Evolutionary conservation across 2,113 vertebrate genomes (phyloP), one percentile per base, ranked within the genome.

Genomic region (Salvelinus fontinalis): DNA sequence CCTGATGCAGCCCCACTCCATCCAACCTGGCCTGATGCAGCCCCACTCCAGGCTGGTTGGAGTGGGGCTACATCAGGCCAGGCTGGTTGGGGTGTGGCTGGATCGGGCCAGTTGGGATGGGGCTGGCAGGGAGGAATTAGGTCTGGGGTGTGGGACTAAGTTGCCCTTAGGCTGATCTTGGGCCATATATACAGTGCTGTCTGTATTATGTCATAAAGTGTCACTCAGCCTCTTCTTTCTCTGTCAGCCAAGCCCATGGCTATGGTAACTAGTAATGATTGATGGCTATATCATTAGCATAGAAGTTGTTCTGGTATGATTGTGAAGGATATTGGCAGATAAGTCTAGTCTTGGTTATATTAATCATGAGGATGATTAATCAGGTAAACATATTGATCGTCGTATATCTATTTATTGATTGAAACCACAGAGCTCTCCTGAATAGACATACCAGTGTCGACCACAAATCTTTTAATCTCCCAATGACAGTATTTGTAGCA

Each of bases 341-440:
- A 54, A 54, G 72, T 74, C 85, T 78, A 16, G 1, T 16, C 71
- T 77, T 71, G 34, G 44, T 77, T 72, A 67, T 26, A 31, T 68
- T 54, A 18, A 54, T 1, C 14, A 54, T 54, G 51, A 54, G 3
- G 51, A 54, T 51, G 67, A 84, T 86, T 81, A 8, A 83, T 80
- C 9, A 22, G 24, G 34, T 70, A 26, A 67, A 51, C 13, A 26
- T 73, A 76, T 82, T 34, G 84, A 85, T 85, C 13, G 14, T 3
- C 1, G 29, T 4, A 67, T 48, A 79, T 79, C 54, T 78, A 81
- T 87, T 78, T 66, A 79, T 22, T 67, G 75, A 79, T 78, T 14
- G 72, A 66, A 54, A 59, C 2, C 18, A 78, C 75, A 67, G 69
- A 81, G 54, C 78, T 75, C 68, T 80, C 29, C 65, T 71, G 51